Conservation (phyloP, 2,113 vertebrate species). For the Falco punctatus region DNA sequence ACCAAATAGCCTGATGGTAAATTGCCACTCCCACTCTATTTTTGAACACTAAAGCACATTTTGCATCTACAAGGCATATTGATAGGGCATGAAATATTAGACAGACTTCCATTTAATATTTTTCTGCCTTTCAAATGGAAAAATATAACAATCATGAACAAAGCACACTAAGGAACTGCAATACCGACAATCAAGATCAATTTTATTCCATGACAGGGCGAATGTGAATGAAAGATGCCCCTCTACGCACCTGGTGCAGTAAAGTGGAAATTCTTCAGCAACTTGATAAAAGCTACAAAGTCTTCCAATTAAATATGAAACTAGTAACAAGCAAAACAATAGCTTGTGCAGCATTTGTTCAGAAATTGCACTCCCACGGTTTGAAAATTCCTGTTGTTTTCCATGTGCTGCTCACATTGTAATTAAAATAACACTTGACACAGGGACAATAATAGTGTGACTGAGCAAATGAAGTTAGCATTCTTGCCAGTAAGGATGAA, state of each 20-base stretch:
- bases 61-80: neutral
- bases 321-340: slow-evolving; percentile 7
- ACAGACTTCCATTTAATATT: neutral
- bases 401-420: neutral
- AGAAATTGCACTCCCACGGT: neutral
- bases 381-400: neutral
- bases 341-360: neutral
- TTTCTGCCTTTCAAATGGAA: slow-evolving; percentile 15
- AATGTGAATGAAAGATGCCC: neutral
- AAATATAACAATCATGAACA: neutral
- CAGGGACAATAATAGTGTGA: neutral
- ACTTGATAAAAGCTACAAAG: slow-evolving; percentile 24
- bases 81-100: neutral
- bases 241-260: neutral
- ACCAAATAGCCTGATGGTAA: neutral
- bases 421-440: neutral
- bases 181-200: neutral
- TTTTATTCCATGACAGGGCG: neutral
- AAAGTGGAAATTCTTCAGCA: slow-evolving; percentile 38
- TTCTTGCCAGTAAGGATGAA: neutral
- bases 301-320: slow-evolving; percentile 17
- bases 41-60: neutral
- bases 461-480: neutral
- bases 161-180: neutral
- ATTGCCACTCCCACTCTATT: neutral